Evolutionary conservation across 2,113 vertebrate genomes (phyloP).

Genomic region (Poecilia latipinna): DNA sequence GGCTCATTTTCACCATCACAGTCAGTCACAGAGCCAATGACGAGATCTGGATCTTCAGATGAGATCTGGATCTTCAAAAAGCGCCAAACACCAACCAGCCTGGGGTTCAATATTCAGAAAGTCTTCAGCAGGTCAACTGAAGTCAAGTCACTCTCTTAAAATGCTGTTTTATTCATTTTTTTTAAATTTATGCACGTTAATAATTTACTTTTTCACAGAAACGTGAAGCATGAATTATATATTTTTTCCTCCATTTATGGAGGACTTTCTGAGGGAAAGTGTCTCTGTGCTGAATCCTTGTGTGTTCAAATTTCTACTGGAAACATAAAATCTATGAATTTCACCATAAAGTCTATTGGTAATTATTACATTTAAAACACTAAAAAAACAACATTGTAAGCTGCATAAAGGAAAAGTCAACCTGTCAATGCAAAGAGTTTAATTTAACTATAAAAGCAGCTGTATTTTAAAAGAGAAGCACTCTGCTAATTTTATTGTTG

Average conservation of each 20-base stretch:
- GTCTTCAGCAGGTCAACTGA: not conserved
- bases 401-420: not conserved
- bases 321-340: too few species aligned
- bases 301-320: too few species aligned
- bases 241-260: not conserved
- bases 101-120: not conserved
- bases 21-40: slow-evolving; percentile 13
- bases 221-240: not conserved
- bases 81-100: not conserved
- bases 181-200: not conserved
- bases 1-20: not conserved
- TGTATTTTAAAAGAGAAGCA: not conserved
- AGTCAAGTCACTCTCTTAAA: not conserved
- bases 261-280: not conserved
- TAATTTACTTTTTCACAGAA: not conserved
- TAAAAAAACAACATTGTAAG: not conserved
- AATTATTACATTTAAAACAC: too few species aligned
- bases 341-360: not conserved
- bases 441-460: not conserved
- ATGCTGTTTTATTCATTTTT: not conserved
- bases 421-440: not conserved
- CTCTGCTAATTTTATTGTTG: not conserved
- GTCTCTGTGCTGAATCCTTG: not conserved
- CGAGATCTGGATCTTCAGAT: not conserved
- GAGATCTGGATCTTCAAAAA: not conserved